These are phyloP conservation scores for Heterocephalus glaber DNA, from an alignment of 2,113 vertebrate species.

Conservation along the genomic window DNA sequence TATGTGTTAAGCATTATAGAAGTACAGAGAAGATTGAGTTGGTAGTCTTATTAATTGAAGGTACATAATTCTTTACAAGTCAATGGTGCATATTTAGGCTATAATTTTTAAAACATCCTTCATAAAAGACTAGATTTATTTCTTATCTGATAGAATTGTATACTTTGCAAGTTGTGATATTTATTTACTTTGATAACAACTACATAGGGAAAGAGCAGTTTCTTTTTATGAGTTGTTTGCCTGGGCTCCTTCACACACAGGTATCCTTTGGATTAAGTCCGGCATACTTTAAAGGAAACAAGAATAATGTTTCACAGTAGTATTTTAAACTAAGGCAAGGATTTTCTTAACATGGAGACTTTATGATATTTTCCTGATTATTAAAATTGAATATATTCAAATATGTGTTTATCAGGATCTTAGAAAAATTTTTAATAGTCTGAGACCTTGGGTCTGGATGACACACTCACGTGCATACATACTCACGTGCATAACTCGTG, in stretches of 20 bases:
- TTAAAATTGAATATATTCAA: not conserved
- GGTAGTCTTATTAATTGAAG: not conserved
- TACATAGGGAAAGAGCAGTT: not conserved
- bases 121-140: constrained; percentile 22
- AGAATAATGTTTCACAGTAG: not conserved
- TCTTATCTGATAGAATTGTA: not conserved
- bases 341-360: not conserved
- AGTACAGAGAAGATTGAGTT: not conserved
- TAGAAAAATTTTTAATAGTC: constrained; percentile 46
- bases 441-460: constrained; percentile 14
- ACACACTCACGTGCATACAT: constrained; percentile 21
- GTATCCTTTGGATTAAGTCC: constrained; percentile 3
- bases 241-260: not conserved
- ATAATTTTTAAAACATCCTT: not conserved
- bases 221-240: not conserved
- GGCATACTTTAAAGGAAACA: not conserved
- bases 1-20: not conserved
- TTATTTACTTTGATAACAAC: constrained; percentile 46
- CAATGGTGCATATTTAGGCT: not conserved
- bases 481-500: constrained; percentile 35
- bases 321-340: constrained; percentile 18
- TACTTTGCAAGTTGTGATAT: not conserved
- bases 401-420: not conserved
- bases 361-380: not conserved
- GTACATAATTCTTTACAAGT: not conserved